Evolutionary conservation across 2,888 invertebrate species (phyloP).

Genomic region (Aleiodes leptofemur): DNA sequence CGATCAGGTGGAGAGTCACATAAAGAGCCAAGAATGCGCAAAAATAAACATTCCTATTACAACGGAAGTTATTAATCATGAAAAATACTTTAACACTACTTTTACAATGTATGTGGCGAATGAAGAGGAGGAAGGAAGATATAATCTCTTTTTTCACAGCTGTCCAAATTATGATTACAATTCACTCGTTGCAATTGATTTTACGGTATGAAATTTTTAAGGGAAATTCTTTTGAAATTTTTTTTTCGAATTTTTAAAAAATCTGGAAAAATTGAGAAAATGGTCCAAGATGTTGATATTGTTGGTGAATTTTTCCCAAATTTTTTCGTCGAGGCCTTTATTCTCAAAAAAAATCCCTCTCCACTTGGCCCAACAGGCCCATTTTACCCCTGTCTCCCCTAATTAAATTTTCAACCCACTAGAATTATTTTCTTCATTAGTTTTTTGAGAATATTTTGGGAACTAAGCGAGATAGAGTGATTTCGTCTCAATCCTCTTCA

Average conservation of each 20-base stretch:
- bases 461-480: too few species aligned
- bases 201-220: conserved; percentile 79
- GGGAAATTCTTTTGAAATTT: too few species aligned
- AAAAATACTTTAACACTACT: conserved; percentile 81
- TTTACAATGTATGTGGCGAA: conserved; percentile 87
- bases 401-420: background rate
- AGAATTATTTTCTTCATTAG: too few species aligned
- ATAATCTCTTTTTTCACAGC: conserved; percentile 96
- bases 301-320: too few species aligned
- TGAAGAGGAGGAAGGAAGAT: conserved; percentile 90
- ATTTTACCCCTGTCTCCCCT: background rate
- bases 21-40: conserved; percentile 58
- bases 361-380: too few species aligned
- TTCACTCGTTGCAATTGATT: conserved; percentile 79
- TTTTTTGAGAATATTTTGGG: too few species aligned
- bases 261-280: too few species aligned
- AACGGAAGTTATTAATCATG: conserved; percentile 76
- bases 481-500: too few species aligned
- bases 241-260: too few species aligned
- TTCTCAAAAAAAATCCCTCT: too few species aligned
- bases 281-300: too few species aligned
- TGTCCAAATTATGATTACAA: conserved; percentile 84
- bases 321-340: too few species aligned
- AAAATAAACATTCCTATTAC: conserved; percentile 78
- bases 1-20: conserved; percentile 14